Conservation (phyloP, 2,113 vertebrate genomes). For the Psilopsiagon aurifrons region DNA sequence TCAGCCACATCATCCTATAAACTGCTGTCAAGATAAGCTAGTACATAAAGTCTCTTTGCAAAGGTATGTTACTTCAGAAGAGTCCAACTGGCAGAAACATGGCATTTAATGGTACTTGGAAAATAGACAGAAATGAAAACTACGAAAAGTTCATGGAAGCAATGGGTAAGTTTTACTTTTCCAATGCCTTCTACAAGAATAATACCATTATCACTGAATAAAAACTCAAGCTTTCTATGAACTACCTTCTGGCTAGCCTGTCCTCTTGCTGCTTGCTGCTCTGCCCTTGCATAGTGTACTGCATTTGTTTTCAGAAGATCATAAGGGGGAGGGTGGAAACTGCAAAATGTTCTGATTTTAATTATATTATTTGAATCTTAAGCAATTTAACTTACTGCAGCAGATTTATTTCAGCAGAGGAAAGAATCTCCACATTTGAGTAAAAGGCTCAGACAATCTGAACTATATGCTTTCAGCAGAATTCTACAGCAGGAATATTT, state of each 20-base stretch:
- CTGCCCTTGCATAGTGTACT: background rate
- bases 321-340: fast-evolving
- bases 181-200: background rate
- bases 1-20: conserved; percentile 84
- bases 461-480: background rate
- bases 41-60: conserved; percentile 72
- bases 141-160: conserved; percentile 91
- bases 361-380: background rate
- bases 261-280: background rate
- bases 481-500: background rate
- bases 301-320: background rate
- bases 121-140: conserved; percentile 84
- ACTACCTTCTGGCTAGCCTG: background rate
- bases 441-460: background rate
- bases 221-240: background rate
- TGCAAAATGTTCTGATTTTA: background rate
- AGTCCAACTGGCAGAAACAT: conserved; percentile 67
- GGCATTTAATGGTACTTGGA: conserved; percentile 88
- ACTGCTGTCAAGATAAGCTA: conserved; percentile 81
- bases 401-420: background rate
- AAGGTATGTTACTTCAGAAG: background rate
- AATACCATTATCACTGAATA: background rate
- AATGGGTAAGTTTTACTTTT: conserved; percentile 84
- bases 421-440: background rate
- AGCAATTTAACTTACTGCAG: background rate